Percentiles rank a stretch among this genome's conserved stretches.
These are phyloP conservation scores for Antrozous pallidus DNA, from an alignment of 2,797 vertebrate genomes.

Conservation along the genomic window DNA sequence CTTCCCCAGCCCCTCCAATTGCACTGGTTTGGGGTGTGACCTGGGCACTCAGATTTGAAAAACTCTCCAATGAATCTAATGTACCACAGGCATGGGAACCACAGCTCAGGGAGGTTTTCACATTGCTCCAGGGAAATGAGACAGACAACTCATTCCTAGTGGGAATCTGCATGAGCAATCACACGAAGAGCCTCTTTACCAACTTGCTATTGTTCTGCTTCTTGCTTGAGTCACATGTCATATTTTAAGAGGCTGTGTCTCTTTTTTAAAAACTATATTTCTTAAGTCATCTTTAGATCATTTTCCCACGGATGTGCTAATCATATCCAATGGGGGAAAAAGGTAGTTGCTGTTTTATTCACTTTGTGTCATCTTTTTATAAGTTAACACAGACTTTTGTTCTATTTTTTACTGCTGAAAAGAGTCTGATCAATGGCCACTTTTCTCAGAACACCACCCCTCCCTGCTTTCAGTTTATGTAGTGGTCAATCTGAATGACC, in stretches of 20 bases:
- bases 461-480: not conserved
- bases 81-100: not conserved
- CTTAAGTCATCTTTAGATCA: conserved; percentile 21
- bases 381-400: not conserved
- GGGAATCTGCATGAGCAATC: not conserved
- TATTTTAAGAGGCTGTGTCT: conserved; percentile 42
- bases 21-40: not conserved
- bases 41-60: not conserved
- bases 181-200: not conserved
- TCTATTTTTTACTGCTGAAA: not conserved
- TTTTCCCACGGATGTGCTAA: conserved; percentile 31
- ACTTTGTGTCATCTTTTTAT: not conserved
- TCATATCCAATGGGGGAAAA: not conserved
- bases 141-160: conserved; percentile 11
- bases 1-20: not conserved
- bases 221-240: conserved; percentile 19
- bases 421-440: not conserved
- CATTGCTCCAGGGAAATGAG: not conserved
- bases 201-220: not conserved
- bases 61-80: not conserved
- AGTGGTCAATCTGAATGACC: not conserved
- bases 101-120: not conserved
- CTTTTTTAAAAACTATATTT: not conserved
- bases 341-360: not conserved
- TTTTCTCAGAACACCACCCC: not conserved